A percentile compares a stretch with the other conserved stretches of the same genome.
Evolutionary conservation across 2,888 invertebrate species (phyloP).

Genomic region (Drosophila villosipedis): DNA sequence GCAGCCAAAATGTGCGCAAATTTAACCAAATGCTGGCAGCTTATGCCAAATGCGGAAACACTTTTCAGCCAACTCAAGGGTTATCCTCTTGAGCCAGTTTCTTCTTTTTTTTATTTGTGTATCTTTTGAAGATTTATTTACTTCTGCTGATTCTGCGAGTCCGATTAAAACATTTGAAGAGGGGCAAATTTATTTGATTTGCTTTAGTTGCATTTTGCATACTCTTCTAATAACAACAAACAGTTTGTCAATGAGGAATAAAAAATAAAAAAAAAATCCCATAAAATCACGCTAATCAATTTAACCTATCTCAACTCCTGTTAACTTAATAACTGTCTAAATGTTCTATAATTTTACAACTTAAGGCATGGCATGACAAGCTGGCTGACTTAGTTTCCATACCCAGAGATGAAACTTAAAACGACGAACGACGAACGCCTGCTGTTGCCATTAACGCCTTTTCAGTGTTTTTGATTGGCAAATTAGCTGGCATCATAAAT

Average conservation of each 20-base stretch:
- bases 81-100: constrained; percentile 36
- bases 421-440: constrained; percentile 20
- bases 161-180: constrained; percentile 39
- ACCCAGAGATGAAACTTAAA: neutral
- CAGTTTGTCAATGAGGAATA: too few relatives aligned
- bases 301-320: neutral
- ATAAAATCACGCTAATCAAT: neutral
- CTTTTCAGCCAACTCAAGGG: constrained; percentile 21
- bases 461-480: constrained; percentile 58
- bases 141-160: constrained; percentile 30
- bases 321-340: neutral
- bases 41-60: constrained; percentile 54
- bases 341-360: fast-evolving
- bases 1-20: constrained; percentile 43
- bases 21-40: constrained; percentile 31
- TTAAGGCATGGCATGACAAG: neutral
- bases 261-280: too few relatives aligned
- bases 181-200: constrained; percentile 1
- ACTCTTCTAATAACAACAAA: constrained; percentile 1
- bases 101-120: constrained; percentile 1
- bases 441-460: constrained; percentile 49
- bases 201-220: neutral
- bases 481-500: constrained; percentile 51
- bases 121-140: constrained; percentile 17
- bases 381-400: constrained; percentile 5